A percentile compares a stretch with the other conserved stretches of the same genome.
phyloP scores from a whole-genome alignment of 2,113 vertebrate species.

The Salvelinus sp. region DNA sequence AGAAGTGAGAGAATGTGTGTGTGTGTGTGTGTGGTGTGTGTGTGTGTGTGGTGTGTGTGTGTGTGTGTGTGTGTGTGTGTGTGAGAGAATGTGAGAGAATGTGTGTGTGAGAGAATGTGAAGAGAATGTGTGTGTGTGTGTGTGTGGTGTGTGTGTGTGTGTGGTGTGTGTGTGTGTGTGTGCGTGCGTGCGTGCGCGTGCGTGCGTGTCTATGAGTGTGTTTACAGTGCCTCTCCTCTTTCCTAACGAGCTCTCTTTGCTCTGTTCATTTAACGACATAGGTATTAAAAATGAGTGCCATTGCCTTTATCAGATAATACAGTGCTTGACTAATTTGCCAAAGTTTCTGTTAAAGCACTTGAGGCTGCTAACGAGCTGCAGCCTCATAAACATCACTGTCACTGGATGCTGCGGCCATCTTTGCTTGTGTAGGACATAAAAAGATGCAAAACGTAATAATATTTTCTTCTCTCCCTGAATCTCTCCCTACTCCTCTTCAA shows the following conservation, averaged over 20 bases:
- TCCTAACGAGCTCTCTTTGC: neutral
- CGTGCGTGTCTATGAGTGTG: no score
- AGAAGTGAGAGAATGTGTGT: no score
- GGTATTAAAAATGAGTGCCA: conserved; percentile 1
- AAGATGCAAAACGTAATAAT: neutral
- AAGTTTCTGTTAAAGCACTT: neutral
- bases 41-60: no score
- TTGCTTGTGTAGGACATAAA: neutral
- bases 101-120: no score
- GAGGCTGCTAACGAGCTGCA: neutral
- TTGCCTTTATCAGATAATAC: conserved; percentile 2
- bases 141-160: no score
- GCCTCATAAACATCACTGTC: neutral
- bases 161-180: no score
- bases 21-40: no score
- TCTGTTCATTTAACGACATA: neutral
- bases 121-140: no score
- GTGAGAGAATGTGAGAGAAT: no score
- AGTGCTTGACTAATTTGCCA: neutral
- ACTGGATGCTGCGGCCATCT: neutral
- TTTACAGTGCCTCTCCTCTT: neutral
- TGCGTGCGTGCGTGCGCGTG: no score
- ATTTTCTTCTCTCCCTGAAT: neutral
- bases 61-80: no score
- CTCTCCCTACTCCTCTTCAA: no score